Base-by-base conservation (phyloP, 2,797 vertebrate species). In the Pristis pectinata region DNA sequence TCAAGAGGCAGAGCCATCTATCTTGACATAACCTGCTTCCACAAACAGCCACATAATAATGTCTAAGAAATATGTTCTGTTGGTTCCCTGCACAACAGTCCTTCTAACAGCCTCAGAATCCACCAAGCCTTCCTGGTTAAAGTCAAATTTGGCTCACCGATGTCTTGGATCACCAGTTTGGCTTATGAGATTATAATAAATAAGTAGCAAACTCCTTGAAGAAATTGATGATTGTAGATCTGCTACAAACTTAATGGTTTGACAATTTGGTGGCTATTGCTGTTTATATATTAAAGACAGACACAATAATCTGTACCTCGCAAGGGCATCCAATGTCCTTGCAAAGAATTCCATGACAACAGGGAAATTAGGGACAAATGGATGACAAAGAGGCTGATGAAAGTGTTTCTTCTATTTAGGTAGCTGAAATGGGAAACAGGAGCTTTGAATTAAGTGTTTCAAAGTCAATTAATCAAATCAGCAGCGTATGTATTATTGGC, bases 391-490 rank as follows among this genome's bases (percentile, higher is more conserved):
- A 93, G 13, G 92, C 30, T 74, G 24, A 94, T 94, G 44, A 49
- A 70, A 27, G 41, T 44, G 64, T 22, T 93, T 27, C 59, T 93
- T 41, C 41, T 34, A 44, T 15, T 49, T 93, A 70, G 44, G 9
- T 34, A 27, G 70, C 17, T 53, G 70, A 94, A 94, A 74, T 74
- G 70, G 24, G 92, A n/a, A 53, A 74, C 72, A 34, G 27, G 41
- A 53, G 15, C 76, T 94, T 70, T 72, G 91, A 49, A 72, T 93
- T 76, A 56, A 94, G 24, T 76, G 13, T 56, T 94, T 76, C 70
- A 76, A 76, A 74, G 13, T 34, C 92, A 72, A 49, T 94, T 94
- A 94, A 94, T 72, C 27, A 94, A 76, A 94, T 76, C 92, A 76
- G 22, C 30, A n/a, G 30, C 53, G 7, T 17, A 76, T 53, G 44